Percentiles rank a stretch among this genome's conserved stretches.
phyloP scores from a whole-genome alignment of 2,113 vertebrate genomes.

The Podarcis muralis region DNA sequence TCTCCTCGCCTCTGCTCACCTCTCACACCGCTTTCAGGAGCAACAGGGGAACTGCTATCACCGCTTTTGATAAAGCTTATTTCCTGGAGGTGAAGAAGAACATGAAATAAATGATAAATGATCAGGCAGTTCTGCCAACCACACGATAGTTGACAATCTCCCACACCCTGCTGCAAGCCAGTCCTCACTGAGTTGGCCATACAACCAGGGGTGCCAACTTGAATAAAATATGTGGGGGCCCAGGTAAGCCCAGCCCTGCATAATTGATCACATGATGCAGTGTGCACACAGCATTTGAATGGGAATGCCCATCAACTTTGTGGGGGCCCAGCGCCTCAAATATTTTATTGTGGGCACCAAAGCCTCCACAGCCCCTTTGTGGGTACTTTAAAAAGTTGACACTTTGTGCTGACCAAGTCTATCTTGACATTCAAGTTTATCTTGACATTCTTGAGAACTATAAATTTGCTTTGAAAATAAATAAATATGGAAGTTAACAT shows the following conservation, averaged over 20 bases:
- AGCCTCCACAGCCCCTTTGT: no score
- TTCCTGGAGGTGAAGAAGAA: conserved; percentile 60
- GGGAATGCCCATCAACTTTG: no score
- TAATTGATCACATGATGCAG: no score
- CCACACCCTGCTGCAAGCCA: neutral
- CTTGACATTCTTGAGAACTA: neutral
- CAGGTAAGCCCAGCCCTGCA: no score
- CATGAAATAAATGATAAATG: conserved; percentile 48
- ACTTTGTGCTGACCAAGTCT: neutral
- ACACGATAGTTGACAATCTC: neutral
- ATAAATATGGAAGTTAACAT: neutral
- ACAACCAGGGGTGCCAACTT: no score
- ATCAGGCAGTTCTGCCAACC: conserved; percentile 45
- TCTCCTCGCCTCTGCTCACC: neutral
- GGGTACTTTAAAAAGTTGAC: neutral
- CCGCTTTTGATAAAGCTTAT: conserved; percentile 58
- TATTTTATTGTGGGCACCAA: no score
- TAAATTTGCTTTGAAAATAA: neutral
- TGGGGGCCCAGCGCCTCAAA: no score
- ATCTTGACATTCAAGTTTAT: no score
- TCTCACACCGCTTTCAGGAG: conserved; percentile 65
- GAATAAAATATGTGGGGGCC: no score
- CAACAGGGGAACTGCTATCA: conserved; percentile 51
- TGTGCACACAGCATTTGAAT: no score
- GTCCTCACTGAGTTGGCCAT: neutral